Conservation (phyloP, 2,888 invertebrate species). For the Agriotes lineatus region DNA sequence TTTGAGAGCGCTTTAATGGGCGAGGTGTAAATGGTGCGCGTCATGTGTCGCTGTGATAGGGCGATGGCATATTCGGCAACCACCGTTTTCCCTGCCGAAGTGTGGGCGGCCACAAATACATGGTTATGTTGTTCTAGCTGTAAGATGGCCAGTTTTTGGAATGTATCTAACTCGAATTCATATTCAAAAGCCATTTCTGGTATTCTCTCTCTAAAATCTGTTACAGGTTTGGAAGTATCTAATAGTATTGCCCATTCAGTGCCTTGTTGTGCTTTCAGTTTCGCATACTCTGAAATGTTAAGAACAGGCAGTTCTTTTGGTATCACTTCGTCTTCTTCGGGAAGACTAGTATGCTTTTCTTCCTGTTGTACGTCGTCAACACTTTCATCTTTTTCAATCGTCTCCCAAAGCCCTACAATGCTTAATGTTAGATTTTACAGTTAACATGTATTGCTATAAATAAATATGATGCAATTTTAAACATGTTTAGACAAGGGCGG, state of each 20-base stretch:
- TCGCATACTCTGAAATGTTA: slow-evolving; percentile 72
- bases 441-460: too few relatives aligned
- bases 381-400: slow-evolving; percentile 39
- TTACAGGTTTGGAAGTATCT: slow-evolving; percentile 84
- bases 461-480: too few relatives aligned
- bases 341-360: slow-evolving; percentile 46
- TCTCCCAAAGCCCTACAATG: slow-evolving; percentile 50
- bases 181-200: slow-evolving; percentile 88
- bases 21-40: slow-evolving; percentile 95
- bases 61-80: slow-evolving; percentile 99
- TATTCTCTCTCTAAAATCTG: slow-evolving; percentile 83
- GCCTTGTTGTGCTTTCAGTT: slow-evolving; percentile 56
- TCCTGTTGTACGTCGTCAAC: slow-evolving; percentile 42
- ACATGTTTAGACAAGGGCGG: too few relatives aligned
- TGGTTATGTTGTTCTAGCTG: slow-evolving; percentile 94
- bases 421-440: neutral
- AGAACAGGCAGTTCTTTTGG: slow-evolving; percentile 72
- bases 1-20: slow-evolving; percentile 99
- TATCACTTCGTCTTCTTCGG: slow-evolving; percentile 60
- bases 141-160: slow-evolving; percentile 97
- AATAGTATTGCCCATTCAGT: slow-evolving; percentile 91
- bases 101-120: slow-evolving; percentile 99
- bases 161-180: slow-evolving; percentile 94
- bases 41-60: slow-evolving; percentile 91
- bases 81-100: slow-evolving; percentile 98